Evolutionary conservation across 2,797 vertebrate genomes (phyloP).

Genomic region (Chloroceryle amazona): DNA sequence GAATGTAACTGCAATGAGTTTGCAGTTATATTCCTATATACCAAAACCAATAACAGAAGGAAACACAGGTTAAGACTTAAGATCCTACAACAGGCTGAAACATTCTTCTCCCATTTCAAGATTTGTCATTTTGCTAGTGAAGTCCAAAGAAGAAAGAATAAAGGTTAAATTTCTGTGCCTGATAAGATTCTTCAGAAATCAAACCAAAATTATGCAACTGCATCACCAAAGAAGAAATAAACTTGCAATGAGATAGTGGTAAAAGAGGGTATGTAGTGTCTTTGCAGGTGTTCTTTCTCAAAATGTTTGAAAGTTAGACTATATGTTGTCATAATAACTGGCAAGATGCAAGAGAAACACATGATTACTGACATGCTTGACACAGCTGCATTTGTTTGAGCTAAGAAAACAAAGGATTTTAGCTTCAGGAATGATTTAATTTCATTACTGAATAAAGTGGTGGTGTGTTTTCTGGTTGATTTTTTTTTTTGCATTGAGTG

Average conservation of each 20-base stretch:
- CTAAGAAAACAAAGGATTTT: not conserved
- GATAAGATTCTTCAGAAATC: not conserved
- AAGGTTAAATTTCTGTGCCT: not conserved
- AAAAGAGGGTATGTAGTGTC: not conserved
- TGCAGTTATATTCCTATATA: too few relatives aligned
- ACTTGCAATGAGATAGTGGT: not conserved
- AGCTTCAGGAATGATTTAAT: not conserved
- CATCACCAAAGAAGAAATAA: not conserved
- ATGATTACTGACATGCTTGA: not conserved
- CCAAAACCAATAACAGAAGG: not conserved
- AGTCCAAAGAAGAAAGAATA: not conserved
- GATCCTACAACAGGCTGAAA: not conserved
- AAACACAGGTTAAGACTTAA: not conserved
- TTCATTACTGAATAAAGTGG: not conserved
- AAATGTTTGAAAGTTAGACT: not conserved
- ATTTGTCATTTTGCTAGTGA: not conserved
- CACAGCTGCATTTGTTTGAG: not conserved
- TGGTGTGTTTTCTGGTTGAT: fast-evolving
- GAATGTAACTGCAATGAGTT: not conserved
- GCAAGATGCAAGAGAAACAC: not conserved
- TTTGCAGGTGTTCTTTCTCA: not conserved
- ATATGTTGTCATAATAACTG: not conserved
- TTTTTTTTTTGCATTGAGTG: not conserved
- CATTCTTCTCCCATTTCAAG: not conserved
- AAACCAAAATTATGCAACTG: not conserved